Percentiles rank a stretch among this genome's conserved stretches.
Evolutionary conservation across 2,113 vertebrate genomes (phyloP).

Genomic region (Alectura lathami): DNA sequence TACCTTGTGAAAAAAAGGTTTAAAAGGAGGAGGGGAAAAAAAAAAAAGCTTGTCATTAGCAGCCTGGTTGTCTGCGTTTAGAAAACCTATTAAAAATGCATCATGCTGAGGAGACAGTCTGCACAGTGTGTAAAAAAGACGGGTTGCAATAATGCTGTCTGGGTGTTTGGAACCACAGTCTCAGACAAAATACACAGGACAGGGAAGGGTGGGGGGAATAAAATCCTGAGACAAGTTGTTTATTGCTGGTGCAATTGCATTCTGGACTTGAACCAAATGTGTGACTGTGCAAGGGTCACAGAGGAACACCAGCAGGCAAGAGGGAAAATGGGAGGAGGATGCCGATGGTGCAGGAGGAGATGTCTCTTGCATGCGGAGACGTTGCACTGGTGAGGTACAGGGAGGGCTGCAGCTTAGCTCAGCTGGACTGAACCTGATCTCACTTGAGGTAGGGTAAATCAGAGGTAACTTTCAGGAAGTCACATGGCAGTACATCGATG

Average conservation of each 20-base stretch:
- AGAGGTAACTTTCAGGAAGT: conserved; percentile 24
- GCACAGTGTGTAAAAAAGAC: conserved; percentile 64
- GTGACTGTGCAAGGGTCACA: not conserved
- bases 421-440: not conserved
- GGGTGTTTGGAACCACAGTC: conserved; percentile 66
- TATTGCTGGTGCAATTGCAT: conserved; percentile 60
- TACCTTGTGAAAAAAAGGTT: not conserved
- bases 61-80: conserved; percentile 68
- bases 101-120: conserved; percentile 71
- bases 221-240: conserved; percentile 67
- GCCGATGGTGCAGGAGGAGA: not conserved
- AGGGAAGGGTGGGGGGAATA: not conserved
- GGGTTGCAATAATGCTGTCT: conserved; percentile 77
- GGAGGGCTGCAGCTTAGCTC: not conserved
- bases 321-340: not conserved
- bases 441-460: not conserved
- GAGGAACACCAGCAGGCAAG: not conserved
- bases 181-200: conserved; percentile 72
- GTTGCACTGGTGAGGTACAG: not conserved
- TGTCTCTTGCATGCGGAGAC: not conserved
- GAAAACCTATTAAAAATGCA: conserved; percentile 71
- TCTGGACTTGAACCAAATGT: conserved; percentile 11
- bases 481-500: not conserved
- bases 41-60: conserved; percentile 49
- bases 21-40: not conserved